phyloP scores from a whole-genome alignment of 2,797 vertebrate genomes.

The Falco peregrinus region DNA sequence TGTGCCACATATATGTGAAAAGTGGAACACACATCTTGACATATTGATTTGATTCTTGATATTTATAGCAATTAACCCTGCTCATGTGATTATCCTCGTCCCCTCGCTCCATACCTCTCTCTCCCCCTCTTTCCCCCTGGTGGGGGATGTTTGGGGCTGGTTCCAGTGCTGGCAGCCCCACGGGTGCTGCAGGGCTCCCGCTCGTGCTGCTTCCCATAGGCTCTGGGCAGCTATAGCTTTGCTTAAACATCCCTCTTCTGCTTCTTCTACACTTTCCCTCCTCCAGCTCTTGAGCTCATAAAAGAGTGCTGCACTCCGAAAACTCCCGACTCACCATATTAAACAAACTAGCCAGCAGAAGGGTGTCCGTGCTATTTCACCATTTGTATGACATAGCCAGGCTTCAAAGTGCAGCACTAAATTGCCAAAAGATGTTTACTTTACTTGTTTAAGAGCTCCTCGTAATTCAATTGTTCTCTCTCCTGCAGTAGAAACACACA shows the following conservation, averaged over 20 bases:
- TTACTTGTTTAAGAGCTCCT: constrained; percentile 66
- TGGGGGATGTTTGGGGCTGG: not conserved
- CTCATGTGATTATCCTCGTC: not conserved
- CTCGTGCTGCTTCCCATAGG: not conserved
- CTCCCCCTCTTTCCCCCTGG: not conserved
- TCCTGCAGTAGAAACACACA: constrained; percentile 40
- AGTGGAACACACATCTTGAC: constrained; percentile 76
- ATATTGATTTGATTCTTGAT: constrained; percentile 74
- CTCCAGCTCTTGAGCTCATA: constrained; percentile 46
- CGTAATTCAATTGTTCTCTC: constrained; percentile 67
- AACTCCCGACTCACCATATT: constrained; percentile 45
- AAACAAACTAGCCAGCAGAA: constrained; percentile 64
- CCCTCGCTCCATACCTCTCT: not conserved
- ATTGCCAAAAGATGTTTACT: constrained; percentile 65
- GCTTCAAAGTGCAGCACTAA: constrained; percentile 64
- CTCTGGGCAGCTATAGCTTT: not conserved
- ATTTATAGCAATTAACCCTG: constrained; percentile 62
- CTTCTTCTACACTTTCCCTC: constrained; percentile 43
- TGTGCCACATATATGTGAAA: constrained; percentile 70
- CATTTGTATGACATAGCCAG: constrained; percentile 52
- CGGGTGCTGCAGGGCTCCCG: constrained; percentile 7
- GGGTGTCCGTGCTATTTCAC: constrained; percentile 60
- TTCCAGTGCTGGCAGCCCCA: constrained; percentile 39
- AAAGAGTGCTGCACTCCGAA: constrained; percentile 27
- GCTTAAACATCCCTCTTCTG: constrained; percentile 35